phyloP scores from a whole-genome alignment of 2,888 invertebrate species.

The Ariolimax columbianus region DNA sequence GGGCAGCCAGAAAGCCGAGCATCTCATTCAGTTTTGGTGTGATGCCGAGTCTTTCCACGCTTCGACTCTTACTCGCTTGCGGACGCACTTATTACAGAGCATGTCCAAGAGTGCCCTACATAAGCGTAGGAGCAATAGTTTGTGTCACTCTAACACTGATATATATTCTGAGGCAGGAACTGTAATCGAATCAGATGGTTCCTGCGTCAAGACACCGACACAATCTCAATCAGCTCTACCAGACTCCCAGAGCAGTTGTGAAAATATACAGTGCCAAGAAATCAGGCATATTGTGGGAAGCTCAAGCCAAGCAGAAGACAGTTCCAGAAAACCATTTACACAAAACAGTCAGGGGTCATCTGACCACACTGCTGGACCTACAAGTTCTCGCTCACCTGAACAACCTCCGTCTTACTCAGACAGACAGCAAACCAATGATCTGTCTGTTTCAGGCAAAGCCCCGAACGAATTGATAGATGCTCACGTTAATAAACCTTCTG shows the following conservation, averaged over 20 bases:
- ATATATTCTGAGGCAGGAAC: not conserved
- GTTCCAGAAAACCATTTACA: not conserved
- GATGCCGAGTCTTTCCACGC: conserved; percentile 80
- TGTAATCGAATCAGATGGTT: not conserved
- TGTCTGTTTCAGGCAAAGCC: not conserved
- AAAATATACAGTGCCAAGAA: not conserved
- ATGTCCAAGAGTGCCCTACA: conserved; percentile 48
- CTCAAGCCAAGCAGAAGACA: not conserved
- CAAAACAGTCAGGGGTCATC: not conserved
- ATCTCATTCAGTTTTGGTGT: conserved; percentile 80
- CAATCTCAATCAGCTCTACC: not conserved
- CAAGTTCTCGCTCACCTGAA: not conserved
- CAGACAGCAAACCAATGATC: not conserved
- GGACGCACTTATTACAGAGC: conserved; percentile 65
- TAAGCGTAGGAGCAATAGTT: conserved; percentile 43
- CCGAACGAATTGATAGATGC: conserved; percentile 1
- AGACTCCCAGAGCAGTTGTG: not conserved
- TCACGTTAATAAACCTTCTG: not conserved
- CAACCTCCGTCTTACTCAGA: not conserved
- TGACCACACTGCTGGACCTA: not conserved
- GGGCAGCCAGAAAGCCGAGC: conserved; percentile 84
- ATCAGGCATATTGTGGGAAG: not conserved
- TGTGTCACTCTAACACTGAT: not conserved
- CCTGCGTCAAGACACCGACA: not conserved
- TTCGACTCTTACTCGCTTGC: conserved; percentile 68